Conservation (phyloP, 1,140 invertebrate genomes). For the Probaryconus sp. region DNA sequence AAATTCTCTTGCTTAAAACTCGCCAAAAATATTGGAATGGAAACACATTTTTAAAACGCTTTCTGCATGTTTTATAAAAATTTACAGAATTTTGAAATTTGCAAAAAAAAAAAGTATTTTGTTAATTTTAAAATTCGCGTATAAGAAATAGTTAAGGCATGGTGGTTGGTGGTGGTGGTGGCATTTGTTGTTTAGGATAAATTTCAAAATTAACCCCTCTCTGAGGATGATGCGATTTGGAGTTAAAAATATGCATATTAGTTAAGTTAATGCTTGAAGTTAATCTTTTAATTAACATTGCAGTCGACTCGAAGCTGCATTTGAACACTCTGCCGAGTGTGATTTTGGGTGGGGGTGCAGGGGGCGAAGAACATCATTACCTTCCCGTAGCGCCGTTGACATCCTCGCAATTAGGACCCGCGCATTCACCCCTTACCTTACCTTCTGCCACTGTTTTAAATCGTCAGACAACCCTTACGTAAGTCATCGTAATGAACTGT, state of each 20-base stretch:
- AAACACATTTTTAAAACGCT: too few relatives aligned
- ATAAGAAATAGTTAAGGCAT: too few relatives aligned
- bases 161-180: too few relatives aligned
- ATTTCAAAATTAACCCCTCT: too few relatives aligned
- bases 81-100: too few relatives aligned
- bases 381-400: slow-evolving; percentile 66
- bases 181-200: too few relatives aligned
- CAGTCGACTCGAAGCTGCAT: slow-evolving; percentile 76
- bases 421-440: slow-evolving; percentile 74
- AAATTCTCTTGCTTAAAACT: too few relatives aligned
- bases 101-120: too few relatives aligned
- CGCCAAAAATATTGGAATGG: too few relatives aligned
- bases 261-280: slow-evolving; percentile 7
- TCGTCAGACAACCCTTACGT: slow-evolving; percentile 76
- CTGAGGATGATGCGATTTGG: too few relatives aligned
- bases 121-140: too few relatives aligned
- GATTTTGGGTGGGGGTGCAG: slow-evolving; percentile 67
- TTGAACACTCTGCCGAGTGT: slow-evolving; percentile 72
- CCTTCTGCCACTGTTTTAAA: slow-evolving; percentile 75
- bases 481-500: slow-evolving; percentile 59
- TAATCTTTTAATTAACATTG: slow-evolving; percentile 54
- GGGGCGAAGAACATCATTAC: slow-evolving; percentile 70
- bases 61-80: too few relatives aligned
- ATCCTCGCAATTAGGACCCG: slow-evolving; percentile 69
- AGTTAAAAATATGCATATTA: not conserved